phyloP scores from a whole-genome alignment of 1,140 invertebrate genomes.

The Sesamia nonagrioides region DNA sequence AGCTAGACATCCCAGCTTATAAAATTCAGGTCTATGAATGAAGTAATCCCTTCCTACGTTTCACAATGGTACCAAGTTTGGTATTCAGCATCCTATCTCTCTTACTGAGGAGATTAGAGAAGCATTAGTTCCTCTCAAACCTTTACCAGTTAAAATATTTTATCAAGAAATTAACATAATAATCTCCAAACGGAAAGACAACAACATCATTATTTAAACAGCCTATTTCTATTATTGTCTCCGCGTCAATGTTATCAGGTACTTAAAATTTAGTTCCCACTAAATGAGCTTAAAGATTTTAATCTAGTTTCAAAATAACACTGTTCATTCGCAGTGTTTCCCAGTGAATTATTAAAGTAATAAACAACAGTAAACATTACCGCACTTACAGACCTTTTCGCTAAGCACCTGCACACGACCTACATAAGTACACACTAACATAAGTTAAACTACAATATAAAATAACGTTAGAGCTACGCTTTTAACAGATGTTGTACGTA shows the following conservation, averaged over 20 bases:
- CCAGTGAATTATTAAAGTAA: slow-evolving; percentile 16
- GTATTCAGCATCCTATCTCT: too few relatives aligned
- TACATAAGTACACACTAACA: slow-evolving; percentile 40
- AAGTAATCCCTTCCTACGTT: too few relatives aligned
- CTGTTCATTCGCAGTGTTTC: slow-evolving; percentile 12
- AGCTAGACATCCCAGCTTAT: too few relatives aligned
- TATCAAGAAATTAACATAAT: slow-evolving; percentile 12
- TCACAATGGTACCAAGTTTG: too few relatives aligned
- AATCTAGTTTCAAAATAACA: slow-evolving; percentile 31
- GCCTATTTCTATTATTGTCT: slow-evolving; percentile 10
- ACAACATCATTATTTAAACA: slow-evolving; percentile 11
- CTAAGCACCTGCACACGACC: slow-evolving; percentile 64
- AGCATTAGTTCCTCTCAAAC: too few relatives aligned
- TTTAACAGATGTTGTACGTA: slow-evolving; percentile 78
- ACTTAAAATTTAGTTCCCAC: slow-evolving; percentile 29
- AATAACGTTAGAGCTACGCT: slow-evolving; percentile 58
- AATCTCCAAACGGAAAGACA: background rate
- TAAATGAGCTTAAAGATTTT: slow-evolving; percentile 31
- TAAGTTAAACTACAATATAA: slow-evolving; percentile 55
- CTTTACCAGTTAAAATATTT: background rate
- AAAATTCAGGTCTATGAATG: too few relatives aligned
- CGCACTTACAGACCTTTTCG: slow-evolving; percentile 11
- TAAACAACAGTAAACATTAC: slow-evolving; percentile 20
- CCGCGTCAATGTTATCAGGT: background rate
- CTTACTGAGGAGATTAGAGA: too few relatives aligned